Evolutionary conservation across 1,140 invertebrate genomes (phyloP), one percentile per base, ranked within the genome.

Genomic region (Trachelipus rathkii): DNA sequence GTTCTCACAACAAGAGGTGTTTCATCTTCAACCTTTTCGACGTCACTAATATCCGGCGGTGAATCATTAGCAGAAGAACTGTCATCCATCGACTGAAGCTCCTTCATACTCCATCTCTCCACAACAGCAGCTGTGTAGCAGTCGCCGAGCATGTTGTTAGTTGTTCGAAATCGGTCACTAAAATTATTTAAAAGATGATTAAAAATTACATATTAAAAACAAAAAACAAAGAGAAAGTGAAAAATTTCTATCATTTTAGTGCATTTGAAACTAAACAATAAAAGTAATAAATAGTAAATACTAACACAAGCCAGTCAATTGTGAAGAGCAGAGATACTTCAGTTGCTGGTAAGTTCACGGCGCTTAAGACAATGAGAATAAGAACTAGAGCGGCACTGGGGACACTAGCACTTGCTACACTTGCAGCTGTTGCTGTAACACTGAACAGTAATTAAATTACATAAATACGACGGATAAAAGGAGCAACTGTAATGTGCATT

Each of bases 241-340:
- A 33, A 6, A 33, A 33, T 33, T 33, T 33, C 33, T 33, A 33
- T 3, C 33, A 1, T 33, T 33, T 33, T 33, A 33, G 6, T 3
- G 33, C 1, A 33, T 33, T 33, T 3, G 6, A 33, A 33, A 33
- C 1, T 33, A 6, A 33, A 33, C 6, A 33, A 33, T 33, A 33
- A 33, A 33, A 33, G n/a, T n/a, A n/a, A n/a, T n/a, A n/a, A 60
- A 8, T 60, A 8, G 71, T 46, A 43, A 73, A 78, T 83, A 91
- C 92, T 92, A 86, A 95, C 93, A 95, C 90, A 84, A 95, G 91
- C 93, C 93, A 96, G 83, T 96, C 94, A 45, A 95, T 90, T 72
- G 93, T 92, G 84, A 95, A 95, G 6, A 95, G 86, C 4, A 96
- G 85, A 1, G 92, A 93, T 0, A 95, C 92, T 82, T 95, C 92